A percentile compares a stretch with the other conserved stretches of the same genome.
Evolutionary conservation across 1,140 invertebrate species (phyloP).

Genomic region (Caligus rogercresseyi): DNA sequence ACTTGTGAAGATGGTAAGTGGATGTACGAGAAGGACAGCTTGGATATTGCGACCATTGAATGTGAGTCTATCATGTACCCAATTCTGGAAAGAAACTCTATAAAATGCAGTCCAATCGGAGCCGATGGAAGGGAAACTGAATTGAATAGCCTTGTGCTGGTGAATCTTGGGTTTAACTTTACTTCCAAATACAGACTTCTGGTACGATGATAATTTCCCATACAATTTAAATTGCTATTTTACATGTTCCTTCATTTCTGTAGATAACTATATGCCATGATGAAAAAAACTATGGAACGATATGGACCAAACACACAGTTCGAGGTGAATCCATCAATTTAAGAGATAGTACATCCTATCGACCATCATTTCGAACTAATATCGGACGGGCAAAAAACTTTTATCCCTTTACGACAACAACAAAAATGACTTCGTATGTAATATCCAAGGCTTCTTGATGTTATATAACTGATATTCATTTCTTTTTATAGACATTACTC

Average conservation of each 20-base stretch:
- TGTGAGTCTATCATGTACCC: background rate
- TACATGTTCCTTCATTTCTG: too few species aligned
- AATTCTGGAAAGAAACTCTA: background rate
- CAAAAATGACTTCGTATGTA: background rate
- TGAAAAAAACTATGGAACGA: slow-evolving; percentile 9
- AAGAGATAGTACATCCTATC: slow-evolving; percentile 4
- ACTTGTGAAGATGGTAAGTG: background rate
- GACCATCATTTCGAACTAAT: slow-evolving; percentile 15
- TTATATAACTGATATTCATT: background rate
- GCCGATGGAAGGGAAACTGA: background rate
- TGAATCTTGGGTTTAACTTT: background rate
- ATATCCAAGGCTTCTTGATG: background rate
- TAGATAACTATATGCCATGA: slow-evolving; percentile 16
- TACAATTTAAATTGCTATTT: too few species aligned
- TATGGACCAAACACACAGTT: slow-evolving; percentile 16
- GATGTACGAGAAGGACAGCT: background rate
- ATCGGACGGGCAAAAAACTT: background rate
- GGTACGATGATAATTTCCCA: too few species aligned
- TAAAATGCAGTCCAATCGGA: background rate
- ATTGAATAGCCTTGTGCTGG: background rate
- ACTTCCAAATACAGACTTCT: background rate
- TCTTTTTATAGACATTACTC: slow-evolving; percentile 2
- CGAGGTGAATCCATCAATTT: slow-evolving; percentile 1
- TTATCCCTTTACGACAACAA: background rate
- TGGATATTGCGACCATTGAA: background rate